Evolutionary conservation across 2,888 invertebrate genomes (phyloP).

Genomic region (Apomyelois bistriatella): DNA sequence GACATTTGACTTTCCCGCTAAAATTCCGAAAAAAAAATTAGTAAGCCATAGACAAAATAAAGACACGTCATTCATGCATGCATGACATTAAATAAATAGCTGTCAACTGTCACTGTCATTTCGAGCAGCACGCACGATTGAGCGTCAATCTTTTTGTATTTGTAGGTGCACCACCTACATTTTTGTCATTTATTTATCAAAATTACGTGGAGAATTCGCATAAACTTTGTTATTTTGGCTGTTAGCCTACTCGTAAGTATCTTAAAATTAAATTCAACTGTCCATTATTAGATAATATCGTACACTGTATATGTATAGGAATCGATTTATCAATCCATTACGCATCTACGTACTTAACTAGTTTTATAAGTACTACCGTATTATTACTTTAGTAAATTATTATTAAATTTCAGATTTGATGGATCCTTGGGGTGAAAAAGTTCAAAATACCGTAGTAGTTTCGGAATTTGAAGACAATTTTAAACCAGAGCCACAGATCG

Average conservation of each 20-base stretch:
- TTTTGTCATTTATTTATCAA: background rate
- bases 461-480: constrained; percentile 81
- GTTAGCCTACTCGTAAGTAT: constrained; percentile 30
- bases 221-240: constrained; percentile 21
- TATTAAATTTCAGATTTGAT: constrained; percentile 54
- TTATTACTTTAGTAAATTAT: background rate
- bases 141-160: no score
- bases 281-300: no score
- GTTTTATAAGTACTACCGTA: background rate
- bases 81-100: no score
- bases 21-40: no score
- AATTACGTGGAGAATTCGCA: background rate
- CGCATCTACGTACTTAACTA: background rate
- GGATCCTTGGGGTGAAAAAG: constrained; percentile 74
- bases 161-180: no score
- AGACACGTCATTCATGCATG: no score
- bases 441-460: constrained; percentile 37
- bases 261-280: background rate
- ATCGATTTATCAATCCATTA: background rate
- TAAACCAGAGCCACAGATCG: constrained; percentile 48
- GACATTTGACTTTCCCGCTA: no score
- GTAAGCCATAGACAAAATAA: no score
- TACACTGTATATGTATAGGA: background rate
- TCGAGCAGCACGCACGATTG: no score
- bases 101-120: no score